Evolutionary conservation across 2,888 invertebrate species (phyloP), one percentile per base, ranked within the genome.

Genomic region (Alviniconcha strummeri): DNA sequence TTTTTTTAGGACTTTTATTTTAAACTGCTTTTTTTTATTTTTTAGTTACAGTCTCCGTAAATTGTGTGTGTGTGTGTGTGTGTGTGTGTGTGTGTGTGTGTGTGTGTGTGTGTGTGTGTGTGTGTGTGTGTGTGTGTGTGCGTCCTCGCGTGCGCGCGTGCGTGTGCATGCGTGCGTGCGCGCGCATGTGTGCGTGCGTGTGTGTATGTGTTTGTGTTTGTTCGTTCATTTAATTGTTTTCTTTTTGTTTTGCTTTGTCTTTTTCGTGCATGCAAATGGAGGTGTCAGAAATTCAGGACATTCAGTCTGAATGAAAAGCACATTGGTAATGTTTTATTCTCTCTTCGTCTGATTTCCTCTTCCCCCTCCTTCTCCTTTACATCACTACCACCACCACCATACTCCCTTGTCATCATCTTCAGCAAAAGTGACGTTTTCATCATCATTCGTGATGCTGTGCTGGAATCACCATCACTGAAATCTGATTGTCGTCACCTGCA

Each of bases 71-170:
- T 69, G 67, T 69, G 80, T 69, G 80, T 80, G 80, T 69, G 80
- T 80, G 80, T 54, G 80, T 69, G 80, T 52, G 80, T 54, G 80
- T 80, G 80, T 69, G 69, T 54, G 69, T 69, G 80, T 54, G 69
- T 80, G 80, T 54, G 64, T 79, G 67, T 15, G 67, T 79, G 79
- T 17, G 79, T 64, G 64, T 36, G 64, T 64, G 79, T 64, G 54
- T 64, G 67, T 17, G 67, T 67, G 64, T 11, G 79, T 52, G 78
- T 7, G 60, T 4, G 36, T 3, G 36, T 36, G n/a, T n/a, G n/a
- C n/a, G n/a, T n/a, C n/a, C n/a, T n/a, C n/a, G 36, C 36, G 36
- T 36, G 36, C 36, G 36, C 3, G 36, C 36, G 75, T 75, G 75
- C 7, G 55, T 54, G 55, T 54, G 75, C 7, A 56, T 54, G 55